Percentiles rank a stretch among this genome's conserved stretches.
These are phyloP conservation scores for Carposina sasakii DNA, from an alignment of 1,140 invertebrate genomes.

Conservation along the genomic window DNA sequence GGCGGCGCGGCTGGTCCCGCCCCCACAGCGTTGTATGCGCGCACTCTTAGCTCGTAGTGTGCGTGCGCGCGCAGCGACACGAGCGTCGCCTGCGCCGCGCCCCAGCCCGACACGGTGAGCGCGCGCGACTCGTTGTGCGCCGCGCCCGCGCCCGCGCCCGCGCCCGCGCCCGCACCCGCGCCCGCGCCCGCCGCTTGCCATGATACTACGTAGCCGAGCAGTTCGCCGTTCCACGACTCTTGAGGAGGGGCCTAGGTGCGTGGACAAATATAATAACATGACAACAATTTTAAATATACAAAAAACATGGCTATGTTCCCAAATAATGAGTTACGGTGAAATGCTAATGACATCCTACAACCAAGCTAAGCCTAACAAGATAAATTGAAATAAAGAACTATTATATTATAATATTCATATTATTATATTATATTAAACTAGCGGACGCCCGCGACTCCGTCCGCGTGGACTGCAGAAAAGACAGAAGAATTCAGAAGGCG, in stretches of 20 bases:
- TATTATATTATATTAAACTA: too few species aligned
- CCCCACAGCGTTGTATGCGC: conserved; percentile 90
- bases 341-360: too few species aligned
- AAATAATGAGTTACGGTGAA: too few species aligned
- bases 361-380: too few species aligned
- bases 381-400: too few species aligned
- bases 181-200: conserved; percentile 67
- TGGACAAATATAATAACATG: conserved; percentile 1
- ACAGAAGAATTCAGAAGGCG: too few species aligned
- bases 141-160: conserved; percentile 78
- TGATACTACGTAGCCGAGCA: conserved; percentile 85
- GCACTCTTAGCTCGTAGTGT: conserved; percentile 84
- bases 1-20: conserved; percentile 84
- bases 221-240: conserved; percentile 86
- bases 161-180: conserved; percentile 75
- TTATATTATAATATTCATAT: too few species aligned
- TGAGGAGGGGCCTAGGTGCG: conserved; percentile 75
- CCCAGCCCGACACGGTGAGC: conserved; percentile 76
- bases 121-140: conserved; percentile 43
- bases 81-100: conserved; percentile 66
- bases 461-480: too few species aligned
- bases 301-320: too few species aligned
- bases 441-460: too few species aligned
- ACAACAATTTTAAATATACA: too few species aligned
- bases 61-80: conserved; percentile 82